Evolutionary conservation across 1,140 invertebrate species (phyloP).

Genomic region (Amyelois transitella): DNA sequence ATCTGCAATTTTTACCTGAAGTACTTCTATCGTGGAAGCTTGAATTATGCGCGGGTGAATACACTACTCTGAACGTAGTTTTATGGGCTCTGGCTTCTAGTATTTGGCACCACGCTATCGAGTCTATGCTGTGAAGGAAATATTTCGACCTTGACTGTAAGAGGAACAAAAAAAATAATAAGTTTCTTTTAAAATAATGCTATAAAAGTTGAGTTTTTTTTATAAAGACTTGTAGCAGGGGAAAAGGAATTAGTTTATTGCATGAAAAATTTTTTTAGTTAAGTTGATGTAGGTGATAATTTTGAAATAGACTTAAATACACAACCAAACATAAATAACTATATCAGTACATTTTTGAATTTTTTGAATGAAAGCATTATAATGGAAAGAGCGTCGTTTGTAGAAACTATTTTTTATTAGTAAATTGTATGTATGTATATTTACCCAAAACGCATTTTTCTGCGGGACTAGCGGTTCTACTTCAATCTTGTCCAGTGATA

Average conservation of each 20-base stretch:
- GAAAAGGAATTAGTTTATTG: no score
- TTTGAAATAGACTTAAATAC: no score
- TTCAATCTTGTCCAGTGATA: constrained; percentile 93
- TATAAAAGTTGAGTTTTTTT: no score
- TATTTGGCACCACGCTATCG: constrained; percentile 89
- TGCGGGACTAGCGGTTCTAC: constrained; percentile 87
- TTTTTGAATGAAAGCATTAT: background rate
- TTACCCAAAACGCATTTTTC: constrained; percentile 83
- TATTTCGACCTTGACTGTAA: constrained; percentile 74
- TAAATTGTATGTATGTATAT: constrained; percentile 13
- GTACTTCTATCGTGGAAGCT: constrained; percentile 36
- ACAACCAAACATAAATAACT: no score
- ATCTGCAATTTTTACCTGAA: constrained; percentile 40
- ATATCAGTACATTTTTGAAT: no score
- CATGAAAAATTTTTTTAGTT: no score
- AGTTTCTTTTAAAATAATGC: no score
- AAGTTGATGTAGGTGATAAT: no score
- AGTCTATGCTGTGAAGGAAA: constrained; percentile 87
- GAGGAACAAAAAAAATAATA: constrained; percentile 6
- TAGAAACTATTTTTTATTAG: background rate
- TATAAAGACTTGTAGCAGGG: no score
- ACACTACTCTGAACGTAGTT: constrained; percentile 79
- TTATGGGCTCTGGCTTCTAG: constrained; percentile 79
- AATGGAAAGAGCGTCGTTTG: background rate
- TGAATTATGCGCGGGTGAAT: constrained; percentile 57